Conservation (phyloP, 2,888 invertebrate genomes). For the Zootermopsis nevadensis region DNA sequence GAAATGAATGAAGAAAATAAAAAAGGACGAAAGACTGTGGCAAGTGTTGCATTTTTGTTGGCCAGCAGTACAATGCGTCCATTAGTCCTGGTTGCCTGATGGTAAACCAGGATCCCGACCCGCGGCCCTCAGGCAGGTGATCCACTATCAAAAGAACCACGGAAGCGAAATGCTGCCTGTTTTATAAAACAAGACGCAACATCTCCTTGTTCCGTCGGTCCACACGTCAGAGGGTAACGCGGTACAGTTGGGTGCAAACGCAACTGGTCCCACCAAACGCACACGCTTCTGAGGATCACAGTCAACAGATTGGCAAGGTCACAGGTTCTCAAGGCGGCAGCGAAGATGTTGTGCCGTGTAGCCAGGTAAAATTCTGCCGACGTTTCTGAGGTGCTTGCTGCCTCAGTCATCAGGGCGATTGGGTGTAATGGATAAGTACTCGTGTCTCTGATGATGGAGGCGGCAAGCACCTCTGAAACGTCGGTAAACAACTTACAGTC, state of each 20-base stretch:
- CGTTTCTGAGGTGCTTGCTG: too few species aligned
- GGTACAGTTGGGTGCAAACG: background rate
- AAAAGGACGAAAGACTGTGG: background rate
- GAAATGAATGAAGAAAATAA: background rate
- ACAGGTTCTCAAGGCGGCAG: too few species aligned
- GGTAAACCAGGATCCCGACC: slow-evolving; percentile 32
- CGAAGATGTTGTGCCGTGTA: too few species aligned
- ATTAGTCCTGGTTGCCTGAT: slow-evolving; percentile 34
- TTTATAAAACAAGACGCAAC: slow-evolving; percentile 18
- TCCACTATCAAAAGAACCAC: slow-evolving; percentile 21
- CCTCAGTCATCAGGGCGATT: too few species aligned
- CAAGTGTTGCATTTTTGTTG: background rate
- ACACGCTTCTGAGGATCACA: background rate
- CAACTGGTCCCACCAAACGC: background rate
- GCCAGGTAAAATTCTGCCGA: too few species aligned
- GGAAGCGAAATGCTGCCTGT: slow-evolving; percentile 18
- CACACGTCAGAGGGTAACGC: background rate
- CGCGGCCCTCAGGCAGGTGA: slow-evolving; percentile 14
- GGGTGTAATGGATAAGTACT: too few species aligned
- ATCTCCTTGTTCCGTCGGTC: background rate
- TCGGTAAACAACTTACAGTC: too few species aligned
- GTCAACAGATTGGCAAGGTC: too few species aligned
- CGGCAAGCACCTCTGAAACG: too few species aligned
- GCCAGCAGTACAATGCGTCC: background rate
- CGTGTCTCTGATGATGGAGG: too few species aligned